A percentile compares a stretch with the other conserved stretches of the same genome.
Conservation (phyloP, 2,113 vertebrate genomes). For the Ondatra zibethicus region DNA sequence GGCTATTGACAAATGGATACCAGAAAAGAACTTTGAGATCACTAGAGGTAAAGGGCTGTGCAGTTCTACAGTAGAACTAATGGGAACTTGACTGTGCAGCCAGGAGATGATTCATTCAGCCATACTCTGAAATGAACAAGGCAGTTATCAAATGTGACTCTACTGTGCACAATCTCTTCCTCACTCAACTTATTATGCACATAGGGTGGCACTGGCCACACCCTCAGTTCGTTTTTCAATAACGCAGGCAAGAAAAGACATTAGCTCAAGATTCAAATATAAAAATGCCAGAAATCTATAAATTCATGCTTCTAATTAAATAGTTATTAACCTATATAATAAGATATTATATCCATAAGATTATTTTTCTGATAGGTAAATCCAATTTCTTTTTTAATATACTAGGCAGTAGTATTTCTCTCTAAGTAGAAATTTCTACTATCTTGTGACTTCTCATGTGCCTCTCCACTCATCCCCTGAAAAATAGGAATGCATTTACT, state of each 20-base stretch:
- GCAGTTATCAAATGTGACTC: neutral
- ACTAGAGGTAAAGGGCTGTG: neutral
- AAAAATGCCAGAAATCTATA: slow-evolving; percentile 56
- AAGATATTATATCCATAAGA: slow-evolving; percentile 58
- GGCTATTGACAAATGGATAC: slow-evolving; percentile 60
- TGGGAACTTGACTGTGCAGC: slow-evolving; percentile 15
- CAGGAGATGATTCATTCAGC: neutral
- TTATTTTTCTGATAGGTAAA: slow-evolving; percentile 66
- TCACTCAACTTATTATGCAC: neutral
- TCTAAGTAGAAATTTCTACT: slow-evolving; percentile 66
- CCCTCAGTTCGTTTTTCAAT: slow-evolving; percentile 12
- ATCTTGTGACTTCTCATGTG: slow-evolving; percentile 71
- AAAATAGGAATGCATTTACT: slow-evolving; percentile 66
- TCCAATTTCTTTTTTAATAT: slow-evolving; percentile 66
- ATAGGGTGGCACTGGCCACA: neutral
- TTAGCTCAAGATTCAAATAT: slow-evolving; percentile 63
- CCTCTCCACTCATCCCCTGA: neutral
- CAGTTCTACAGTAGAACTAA: slow-evolving; percentile 31
- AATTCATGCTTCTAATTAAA: slow-evolving; percentile 72
- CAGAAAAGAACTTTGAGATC: slow-evolving; percentile 58
- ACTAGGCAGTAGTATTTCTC: slow-evolving; percentile 67
- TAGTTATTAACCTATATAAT: slow-evolving; percentile 73
- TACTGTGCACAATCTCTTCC: neutral
- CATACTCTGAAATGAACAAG: neutral
- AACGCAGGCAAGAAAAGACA: slow-evolving; percentile 3